phyloP scores from a whole-genome alignment of 92 coral and sea anemone genomes.

The Scolanthus callimorphus region DNA sequence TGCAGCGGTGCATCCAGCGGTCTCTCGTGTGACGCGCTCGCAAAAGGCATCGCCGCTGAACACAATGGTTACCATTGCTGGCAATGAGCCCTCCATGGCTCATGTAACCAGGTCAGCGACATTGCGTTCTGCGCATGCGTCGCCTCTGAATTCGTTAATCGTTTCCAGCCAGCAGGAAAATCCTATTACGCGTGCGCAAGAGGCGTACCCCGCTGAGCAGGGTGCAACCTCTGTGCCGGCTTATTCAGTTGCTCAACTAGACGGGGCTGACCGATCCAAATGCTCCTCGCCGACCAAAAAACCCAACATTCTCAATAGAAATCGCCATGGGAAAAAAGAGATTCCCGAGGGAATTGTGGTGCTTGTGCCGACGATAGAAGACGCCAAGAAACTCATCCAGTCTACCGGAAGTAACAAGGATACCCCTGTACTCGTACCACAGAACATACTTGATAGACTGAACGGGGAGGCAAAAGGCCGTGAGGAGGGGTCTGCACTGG shows the following conservation, averaged over 20 bases:
- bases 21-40: neutral
- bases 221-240: conserved; percentile 36
- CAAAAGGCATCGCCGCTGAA: conserved; percentile 3
- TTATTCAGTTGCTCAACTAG: conserved; percentile 38
- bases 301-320: conserved; percentile 78
- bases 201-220: conserved; percentile 1
- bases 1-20: neutral
- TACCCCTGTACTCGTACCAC: conserved; percentile 82
- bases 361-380: conserved; percentile 89
- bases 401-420: conserved; percentile 63
- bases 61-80: neutral
- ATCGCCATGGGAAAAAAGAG: conserved; percentile 48
- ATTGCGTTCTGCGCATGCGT: neutral
- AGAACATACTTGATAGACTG: conserved; percentile 49
- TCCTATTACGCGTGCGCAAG: neutral
- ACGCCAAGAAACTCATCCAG: conserved; percentile 73
- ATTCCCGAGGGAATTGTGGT: conserved; percentile 87
- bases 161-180: neutral
- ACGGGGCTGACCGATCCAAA: conserved; percentile 14
- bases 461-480: conserved; percentile 17
- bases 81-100: neutral
- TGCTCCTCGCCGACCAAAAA: conserved; percentile 56
- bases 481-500: conserved; percentile 2
- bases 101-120: conserved; percentile 1
- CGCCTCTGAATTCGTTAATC: neutral